These are phyloP conservation scores for Paraplagusia blochii DNA, from an alignment of 2,113 vertebrate species.

Conservation along the genomic window DNA sequence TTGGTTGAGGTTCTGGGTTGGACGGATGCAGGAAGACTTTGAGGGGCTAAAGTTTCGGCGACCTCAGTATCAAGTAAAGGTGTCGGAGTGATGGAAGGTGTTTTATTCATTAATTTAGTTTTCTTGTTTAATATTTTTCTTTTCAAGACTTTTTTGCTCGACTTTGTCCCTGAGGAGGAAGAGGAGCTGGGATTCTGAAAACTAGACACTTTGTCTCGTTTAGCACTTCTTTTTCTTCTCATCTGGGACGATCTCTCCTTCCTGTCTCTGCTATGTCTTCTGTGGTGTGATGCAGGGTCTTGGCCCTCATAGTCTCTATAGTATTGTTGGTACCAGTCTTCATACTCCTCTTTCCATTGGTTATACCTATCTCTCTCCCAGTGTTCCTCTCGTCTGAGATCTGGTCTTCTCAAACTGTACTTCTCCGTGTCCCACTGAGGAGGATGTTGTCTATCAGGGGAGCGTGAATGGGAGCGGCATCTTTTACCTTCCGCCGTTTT, in stretches of 20 bases:
- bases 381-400: slow-evolving; percentile 75
- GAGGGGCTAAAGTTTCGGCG: slow-evolving; percentile 48
- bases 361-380: slow-evolving; percentile 90
- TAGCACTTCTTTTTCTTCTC: slow-evolving; percentile 83
- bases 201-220: slow-evolving; percentile 82
- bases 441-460: slow-evolving; percentile 75
- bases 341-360: slow-evolving; percentile 92
- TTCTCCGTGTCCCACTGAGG: slow-evolving; percentile 81
- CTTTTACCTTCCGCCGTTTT: slow-evolving; percentile 41
- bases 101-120: slow-evolving; percentile 48
- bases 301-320: slow-evolving; percentile 83
- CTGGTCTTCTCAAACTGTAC: slow-evolving; percentile 85
- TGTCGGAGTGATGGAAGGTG: slow-evolving; percentile 50
- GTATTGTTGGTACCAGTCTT: slow-evolving; percentile 95
- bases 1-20: slow-evolving; percentile 69
- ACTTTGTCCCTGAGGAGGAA: slow-evolving; percentile 57
- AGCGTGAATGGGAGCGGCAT: slow-evolving; percentile 87
- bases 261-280: slow-evolving; percentile 37
- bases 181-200: slow-evolving; percentile 70
- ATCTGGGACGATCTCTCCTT: slow-evolving; percentile 82
- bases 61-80: neutral
- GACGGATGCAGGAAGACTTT: slow-evolving; percentile 75
- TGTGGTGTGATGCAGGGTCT: slow-evolving; percentile 53
- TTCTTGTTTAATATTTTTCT: slow-evolving; percentile 89
- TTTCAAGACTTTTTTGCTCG: slow-evolving; percentile 79